Conservation (phyloP, 2,113 vertebrate species). For the Halcyon senegalensis region DNA sequence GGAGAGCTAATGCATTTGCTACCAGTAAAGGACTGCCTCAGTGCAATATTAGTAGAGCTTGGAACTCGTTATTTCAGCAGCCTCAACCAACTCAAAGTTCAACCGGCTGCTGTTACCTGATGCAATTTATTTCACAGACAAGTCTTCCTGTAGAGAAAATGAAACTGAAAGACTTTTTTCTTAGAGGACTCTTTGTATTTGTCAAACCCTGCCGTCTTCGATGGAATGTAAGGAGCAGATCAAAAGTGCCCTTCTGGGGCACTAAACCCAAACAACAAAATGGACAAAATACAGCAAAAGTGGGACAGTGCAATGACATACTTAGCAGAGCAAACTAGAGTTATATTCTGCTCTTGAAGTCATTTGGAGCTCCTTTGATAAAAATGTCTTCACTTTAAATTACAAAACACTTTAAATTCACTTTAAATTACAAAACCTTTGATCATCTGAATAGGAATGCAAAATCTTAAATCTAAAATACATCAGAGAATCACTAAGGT, state of each 20-base stretch:
- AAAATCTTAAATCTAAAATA: background rate
- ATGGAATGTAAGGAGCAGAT: background rate
- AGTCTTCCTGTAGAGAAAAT: background rate
- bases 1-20: background rate
- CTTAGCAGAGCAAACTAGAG: background rate
- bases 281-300: background rate
- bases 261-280: background rate
- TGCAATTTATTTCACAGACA: background rate
- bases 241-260: background rate
- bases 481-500: no score
- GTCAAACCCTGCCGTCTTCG: background rate
- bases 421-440: background rate
- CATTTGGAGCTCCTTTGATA: background rate
- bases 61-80: background rate
- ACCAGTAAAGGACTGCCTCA: background rate
- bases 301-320: background rate
- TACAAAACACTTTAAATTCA: background rate
- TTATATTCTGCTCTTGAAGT: background rate
- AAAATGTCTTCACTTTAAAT: background rate
- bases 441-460: background rate
- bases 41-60: background rate
- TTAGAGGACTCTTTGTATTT: background rate
- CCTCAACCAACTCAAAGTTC: background rate
- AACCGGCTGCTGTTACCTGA: background rate
- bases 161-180: background rate